Evolutionary conservation across 1,140 invertebrate genomes (phyloP), one percentile per base, ranked within the genome.

Genomic region (Oryctes rhinoceros): DNA sequence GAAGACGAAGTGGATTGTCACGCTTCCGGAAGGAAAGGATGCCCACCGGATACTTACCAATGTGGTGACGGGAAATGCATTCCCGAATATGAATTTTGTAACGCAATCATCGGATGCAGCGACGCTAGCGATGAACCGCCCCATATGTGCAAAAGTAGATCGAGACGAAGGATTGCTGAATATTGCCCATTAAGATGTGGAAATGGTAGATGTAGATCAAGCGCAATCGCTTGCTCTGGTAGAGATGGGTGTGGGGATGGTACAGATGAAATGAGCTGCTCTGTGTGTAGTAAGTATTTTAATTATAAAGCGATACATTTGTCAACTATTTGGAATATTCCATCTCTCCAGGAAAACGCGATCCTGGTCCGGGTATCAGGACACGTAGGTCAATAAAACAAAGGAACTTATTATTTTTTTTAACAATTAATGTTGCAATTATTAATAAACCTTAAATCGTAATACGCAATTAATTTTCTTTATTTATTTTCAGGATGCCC

Each of bases 51-150:
- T 81, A 94, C 95, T 1, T 96, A 96, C 88, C 91, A 93, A 80
- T 97, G 96, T 85, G 91, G 91, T 78, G 94, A 94, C 81, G 95
- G 96, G 4, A 93, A 95, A 83, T 97, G 96, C 84, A 86, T 97
- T 59, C 95, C 96, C 0, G 95, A 95, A 83, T 96, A 96, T 86
- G 94, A 96, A 85, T 96, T 96, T 88, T 97, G 96, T 88, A 97
- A 97, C 87, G 95, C 95, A 0, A 94, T 96, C 65, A 91, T 95
- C 11, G 93, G 94, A 67, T 97, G 96, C 87, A 91, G 91, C 79
- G 96, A 97, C 88, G 94, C 92, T 9, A 96, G 94, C 82, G 96
- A 97, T 86, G 95, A 97, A 88, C 93, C 94, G 0, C 90, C 92
- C 3, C 91, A 92, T 83, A 90, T 95, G 1, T 97, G 96, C 85